Evolutionary conservation across 2,888 invertebrate species (phyloP).

Genomic region (Nomada lathburiana): DNA sequence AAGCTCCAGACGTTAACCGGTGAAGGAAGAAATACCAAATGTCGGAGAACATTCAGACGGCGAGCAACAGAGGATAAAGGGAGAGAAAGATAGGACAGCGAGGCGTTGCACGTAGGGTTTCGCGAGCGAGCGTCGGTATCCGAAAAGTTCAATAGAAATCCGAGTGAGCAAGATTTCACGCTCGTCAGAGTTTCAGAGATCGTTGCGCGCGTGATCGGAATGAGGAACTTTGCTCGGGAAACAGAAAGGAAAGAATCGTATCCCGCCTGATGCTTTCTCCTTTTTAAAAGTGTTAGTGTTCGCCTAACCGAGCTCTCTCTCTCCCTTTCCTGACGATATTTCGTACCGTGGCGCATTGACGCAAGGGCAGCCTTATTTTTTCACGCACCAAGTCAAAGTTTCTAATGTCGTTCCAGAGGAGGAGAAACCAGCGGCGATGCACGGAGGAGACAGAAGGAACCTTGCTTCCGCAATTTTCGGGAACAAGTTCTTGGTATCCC

Average conservation of each 20-base stretch:
- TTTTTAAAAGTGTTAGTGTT: slow-evolving; percentile 65
- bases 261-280: slow-evolving; percentile 11
- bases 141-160: slow-evolving; percentile 37
- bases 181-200: slow-evolving; percentile 30
- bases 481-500: slow-evolving; percentile 82
- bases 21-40: background rate
- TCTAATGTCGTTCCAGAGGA: slow-evolving; percentile 79
- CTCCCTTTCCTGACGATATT: background rate
- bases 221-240: slow-evolving; percentile 41
- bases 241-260: slow-evolving; percentile 1
- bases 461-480: slow-evolving; percentile 81
- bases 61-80: too few species aligned
- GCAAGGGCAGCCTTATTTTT: background rate
- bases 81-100: too few species aligned
- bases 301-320: background rate
- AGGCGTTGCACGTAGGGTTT: too few species aligned
- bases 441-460: slow-evolving; percentile 83
- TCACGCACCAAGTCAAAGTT: slow-evolving; percentile 44
- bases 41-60: too few species aligned
- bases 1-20: background rate
- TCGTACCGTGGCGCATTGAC: background rate
- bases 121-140: slow-evolving; percentile 12
- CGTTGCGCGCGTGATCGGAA: slow-evolving; percentile 60
- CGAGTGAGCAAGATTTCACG: background rate
- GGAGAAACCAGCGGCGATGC: slow-evolving; percentile 82